A percentile compares a stretch with the other conserved stretches of the same genome.
Evolutionary conservation across 2,113 vertebrate genomes (phyloP).

Genomic region (Corythornis vintsioides): DNA sequence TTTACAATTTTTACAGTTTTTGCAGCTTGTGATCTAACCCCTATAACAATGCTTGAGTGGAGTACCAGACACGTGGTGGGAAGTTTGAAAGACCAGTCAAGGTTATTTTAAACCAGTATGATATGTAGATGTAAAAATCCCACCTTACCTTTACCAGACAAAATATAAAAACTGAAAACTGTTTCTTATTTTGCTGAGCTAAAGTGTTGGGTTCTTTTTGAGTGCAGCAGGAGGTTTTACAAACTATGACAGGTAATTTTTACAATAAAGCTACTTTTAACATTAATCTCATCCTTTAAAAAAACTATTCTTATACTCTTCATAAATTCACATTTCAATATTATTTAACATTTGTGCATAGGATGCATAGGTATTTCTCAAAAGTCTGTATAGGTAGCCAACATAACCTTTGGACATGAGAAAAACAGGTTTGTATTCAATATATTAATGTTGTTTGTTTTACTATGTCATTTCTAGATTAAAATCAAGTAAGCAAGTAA

Average conservation of each 20-base stretch:
- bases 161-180: background rate
- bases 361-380: background rate
- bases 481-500: background rate
- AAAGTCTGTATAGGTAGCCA: background rate
- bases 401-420: background rate
- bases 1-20: background rate
- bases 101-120: background rate
- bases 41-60: background rate
- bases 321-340: background rate
- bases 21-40: background rate
- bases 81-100: background rate
- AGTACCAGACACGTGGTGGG: background rate
- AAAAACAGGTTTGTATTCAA: background rate
- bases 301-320: background rate
- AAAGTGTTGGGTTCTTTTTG: background rate
- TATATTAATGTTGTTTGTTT: background rate
- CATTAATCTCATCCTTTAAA: background rate
- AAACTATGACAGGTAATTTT: background rate
- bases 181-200: background rate
- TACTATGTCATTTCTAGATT: background rate
- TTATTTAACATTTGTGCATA: background rate
- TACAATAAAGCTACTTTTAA: background rate
- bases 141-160: background rate
- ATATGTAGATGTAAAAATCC: background rate
- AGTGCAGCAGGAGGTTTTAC: background rate